Evolutionary conservation across 2,888 invertebrate genomes (phyloP).

Genomic region (Pimpla rufipes): DNA sequence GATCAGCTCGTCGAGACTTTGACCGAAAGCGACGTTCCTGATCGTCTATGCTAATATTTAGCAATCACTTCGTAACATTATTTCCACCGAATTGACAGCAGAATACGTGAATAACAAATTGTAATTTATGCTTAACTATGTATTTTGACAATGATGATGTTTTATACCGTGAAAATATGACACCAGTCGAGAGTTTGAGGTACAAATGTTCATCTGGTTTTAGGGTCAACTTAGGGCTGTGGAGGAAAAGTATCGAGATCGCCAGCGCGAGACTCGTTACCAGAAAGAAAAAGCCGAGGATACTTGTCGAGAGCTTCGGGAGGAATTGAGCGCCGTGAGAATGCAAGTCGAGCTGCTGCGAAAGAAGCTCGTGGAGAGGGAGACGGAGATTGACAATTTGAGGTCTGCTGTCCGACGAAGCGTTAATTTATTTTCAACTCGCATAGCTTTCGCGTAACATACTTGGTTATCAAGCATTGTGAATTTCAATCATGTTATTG

Average conservation of each 20-base stretch:
- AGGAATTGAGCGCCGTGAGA: conserved; percentile 76
- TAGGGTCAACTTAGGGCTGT: conserved; percentile 76
- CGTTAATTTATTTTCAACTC: not conserved
- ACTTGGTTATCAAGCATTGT: too few relatives aligned
- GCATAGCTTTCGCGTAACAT: too few relatives aligned
- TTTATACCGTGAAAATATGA: not conserved
- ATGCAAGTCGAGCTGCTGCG: conserved; percentile 77
- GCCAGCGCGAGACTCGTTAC: conserved; percentile 71
- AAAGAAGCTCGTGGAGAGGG: conserved; percentile 79
- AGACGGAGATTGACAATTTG: conserved; percentile 79
- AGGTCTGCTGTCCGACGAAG: conserved; percentile 67
- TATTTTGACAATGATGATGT: not conserved
- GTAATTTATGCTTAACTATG: too few relatives aligned
- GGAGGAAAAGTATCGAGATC: conserved; percentile 75
- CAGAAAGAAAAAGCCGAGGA: conserved; percentile 75
- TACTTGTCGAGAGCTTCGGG: conserved; percentile 73
- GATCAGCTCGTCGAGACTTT: too few relatives aligned
- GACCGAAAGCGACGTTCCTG: too few relatives aligned
- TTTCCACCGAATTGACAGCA: too few relatives aligned
- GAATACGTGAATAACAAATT: too few relatives aligned
- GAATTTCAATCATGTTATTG: too few relatives aligned
- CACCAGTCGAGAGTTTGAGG: too few relatives aligned
- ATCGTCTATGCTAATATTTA: too few relatives aligned
- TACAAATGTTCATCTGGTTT: conserved; percentile 1
- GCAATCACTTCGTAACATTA: too few relatives aligned